phyloP scores from a whole-genome alignment of 2,113 vertebrate species.

The Ciconia stormi region DNA sequence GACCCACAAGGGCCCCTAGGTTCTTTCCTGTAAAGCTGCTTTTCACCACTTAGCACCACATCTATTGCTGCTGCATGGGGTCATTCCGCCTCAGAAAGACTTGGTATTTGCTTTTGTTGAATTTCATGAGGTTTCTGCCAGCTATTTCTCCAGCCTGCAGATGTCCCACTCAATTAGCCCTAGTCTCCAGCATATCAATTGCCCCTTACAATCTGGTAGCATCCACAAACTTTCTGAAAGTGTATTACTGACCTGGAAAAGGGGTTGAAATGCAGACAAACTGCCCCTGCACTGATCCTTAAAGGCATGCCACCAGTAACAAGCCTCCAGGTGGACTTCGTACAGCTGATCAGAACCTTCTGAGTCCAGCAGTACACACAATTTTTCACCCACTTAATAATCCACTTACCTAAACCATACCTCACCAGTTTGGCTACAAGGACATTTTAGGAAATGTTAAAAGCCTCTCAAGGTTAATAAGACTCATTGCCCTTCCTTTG shows the following conservation, averaged over 20 bases:
- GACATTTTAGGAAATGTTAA: neutral
- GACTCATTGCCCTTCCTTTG: neutral
- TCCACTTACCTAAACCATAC: neutral
- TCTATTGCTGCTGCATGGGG: neutral
- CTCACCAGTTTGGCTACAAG: neutral
- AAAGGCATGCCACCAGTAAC: neutral
- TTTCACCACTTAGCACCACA: neutral
- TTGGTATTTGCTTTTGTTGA: neutral
- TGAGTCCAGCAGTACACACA: neutral
- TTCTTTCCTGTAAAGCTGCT: neutral
- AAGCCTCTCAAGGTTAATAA: neutral
- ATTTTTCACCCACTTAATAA: neutral
- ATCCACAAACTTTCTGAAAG: neutral
- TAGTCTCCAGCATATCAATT: neutral
- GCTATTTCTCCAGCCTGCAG: neutral
- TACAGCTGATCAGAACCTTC: neutral
- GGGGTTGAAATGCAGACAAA: neutral
- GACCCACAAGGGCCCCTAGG: neutral
- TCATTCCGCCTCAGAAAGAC: neutral
- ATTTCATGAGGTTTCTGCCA: neutral
- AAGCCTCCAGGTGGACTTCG: neutral
- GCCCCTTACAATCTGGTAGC: neutral
- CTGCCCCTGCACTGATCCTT: neutral
- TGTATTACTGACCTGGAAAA: neutral
- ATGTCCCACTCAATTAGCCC: neutral